Conservation (phyloP, 2,113 vertebrate species). For the Ursus arctos region DNA sequence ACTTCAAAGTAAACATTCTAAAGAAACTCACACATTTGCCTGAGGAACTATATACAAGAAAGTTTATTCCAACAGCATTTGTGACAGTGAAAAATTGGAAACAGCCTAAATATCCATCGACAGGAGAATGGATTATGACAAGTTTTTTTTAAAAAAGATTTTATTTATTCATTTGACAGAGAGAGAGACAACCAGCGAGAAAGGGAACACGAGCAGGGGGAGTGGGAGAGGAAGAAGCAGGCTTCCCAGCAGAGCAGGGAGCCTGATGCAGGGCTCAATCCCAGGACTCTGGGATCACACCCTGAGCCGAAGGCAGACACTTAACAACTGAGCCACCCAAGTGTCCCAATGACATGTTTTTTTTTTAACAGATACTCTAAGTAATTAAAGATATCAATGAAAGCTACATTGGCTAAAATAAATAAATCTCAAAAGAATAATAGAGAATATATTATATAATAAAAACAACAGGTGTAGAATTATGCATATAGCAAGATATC, state of each 20-base stretch:
- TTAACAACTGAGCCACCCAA: too few species aligned
- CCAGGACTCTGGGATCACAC: too few species aligned
- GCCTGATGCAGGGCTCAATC: too few species aligned
- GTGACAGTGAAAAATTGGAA: not conserved
- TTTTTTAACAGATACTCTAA: not conserved
- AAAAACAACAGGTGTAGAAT: not conserved
- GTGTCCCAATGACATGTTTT: not conserved
- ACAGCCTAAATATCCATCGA: not conserved
- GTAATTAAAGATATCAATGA: not conserved
- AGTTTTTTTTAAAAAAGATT: not conserved
- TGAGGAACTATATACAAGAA: not conserved
- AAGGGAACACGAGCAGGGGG: too few species aligned
- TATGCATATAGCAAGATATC: not conserved
- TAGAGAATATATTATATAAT: not conserved
- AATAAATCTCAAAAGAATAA: not conserved
- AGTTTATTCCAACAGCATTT: not conserved
- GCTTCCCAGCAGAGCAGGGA: too few species aligned
- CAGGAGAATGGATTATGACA: not conserved
- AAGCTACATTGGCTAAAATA: not conserved
- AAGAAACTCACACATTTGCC: not conserved
- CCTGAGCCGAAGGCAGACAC: too few species aligned
- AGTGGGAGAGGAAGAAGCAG: too few species aligned
- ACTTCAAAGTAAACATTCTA: not conserved
- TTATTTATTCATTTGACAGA: too few species aligned
- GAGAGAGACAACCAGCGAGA: too few species aligned